Percentiles rank a stretch among this genome's conserved stretches.
phyloP scores from a whole-genome alignment of 2,113 vertebrate genomes.

The Engraulis encrasicolus region DNA sequence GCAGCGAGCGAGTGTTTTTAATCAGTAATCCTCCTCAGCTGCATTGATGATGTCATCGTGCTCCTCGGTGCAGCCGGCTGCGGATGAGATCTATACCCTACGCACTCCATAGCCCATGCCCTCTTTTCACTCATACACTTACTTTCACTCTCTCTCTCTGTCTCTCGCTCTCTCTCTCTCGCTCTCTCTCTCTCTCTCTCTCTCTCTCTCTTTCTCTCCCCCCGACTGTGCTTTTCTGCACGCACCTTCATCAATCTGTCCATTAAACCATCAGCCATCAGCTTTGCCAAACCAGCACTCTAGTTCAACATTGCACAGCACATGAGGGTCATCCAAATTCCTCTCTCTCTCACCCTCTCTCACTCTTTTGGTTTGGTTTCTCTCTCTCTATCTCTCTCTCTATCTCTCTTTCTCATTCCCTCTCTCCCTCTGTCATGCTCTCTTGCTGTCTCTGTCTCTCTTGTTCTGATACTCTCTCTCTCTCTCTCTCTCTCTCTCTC shows the following conservation, averaged over 20 bases:
- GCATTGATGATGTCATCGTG: constrained; percentile 57
- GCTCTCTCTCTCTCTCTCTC: no score
- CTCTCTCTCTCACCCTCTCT: background rate
- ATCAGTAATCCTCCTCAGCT: constrained; percentile 49
- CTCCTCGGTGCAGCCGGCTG: constrained; percentile 14
- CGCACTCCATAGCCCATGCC: no score
- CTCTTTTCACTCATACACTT: background rate
- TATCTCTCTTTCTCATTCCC: no score
- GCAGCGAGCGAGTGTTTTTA: constrained; percentile 57
- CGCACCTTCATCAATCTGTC: background rate
- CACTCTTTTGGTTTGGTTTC: no score
- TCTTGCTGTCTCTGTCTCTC: background rate
- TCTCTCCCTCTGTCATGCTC: background rate
- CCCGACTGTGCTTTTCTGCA: background rate
- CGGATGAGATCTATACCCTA: no score
- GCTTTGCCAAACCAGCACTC: background rate
- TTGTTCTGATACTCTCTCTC: no score
- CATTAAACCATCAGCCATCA: background rate
- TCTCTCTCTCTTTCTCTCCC: background rate
- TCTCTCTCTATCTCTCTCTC: background rate
- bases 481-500: no score
- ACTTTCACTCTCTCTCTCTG: no score
- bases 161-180: no score
- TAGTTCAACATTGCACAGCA: background rate
- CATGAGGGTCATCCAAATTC: background rate